Evolutionary conservation across 2,888 invertebrate species (phyloP).

Genomic region (Ennomos erosarius): DNA sequence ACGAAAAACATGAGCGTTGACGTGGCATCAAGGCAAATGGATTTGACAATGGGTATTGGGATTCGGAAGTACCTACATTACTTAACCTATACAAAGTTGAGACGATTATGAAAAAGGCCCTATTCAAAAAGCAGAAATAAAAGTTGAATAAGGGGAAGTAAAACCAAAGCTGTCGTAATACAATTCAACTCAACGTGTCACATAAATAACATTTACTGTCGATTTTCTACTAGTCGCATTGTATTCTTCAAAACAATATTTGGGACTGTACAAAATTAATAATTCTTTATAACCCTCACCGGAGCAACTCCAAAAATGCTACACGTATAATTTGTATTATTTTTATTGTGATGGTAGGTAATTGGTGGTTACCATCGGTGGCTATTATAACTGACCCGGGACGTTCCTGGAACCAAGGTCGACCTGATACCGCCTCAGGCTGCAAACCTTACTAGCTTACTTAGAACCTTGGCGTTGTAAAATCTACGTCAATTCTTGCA

Average conservation of each 20-base stretch:
- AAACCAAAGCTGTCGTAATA: no score
- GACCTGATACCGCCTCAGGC: slow-evolving; percentile 56
- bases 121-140: no score
- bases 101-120: neutral
- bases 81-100: neutral
- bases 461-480: slow-evolving; percentile 17
- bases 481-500: neutral
- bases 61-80: no score
- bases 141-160: no score
- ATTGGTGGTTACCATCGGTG: slow-evolving; percentile 64
- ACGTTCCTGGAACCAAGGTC: slow-evolving; percentile 69
- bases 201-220: no score
- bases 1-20: neutral
- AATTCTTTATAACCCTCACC: slow-evolving; percentile 11
- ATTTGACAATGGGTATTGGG: neutral
- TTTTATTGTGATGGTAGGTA: slow-evolving; percentile 77
- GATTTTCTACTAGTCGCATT: no score
- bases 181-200: no score
- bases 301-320: slow-evolving; percentile 49
- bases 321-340: slow-evolving; percentile 73
- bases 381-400: slow-evolving; percentile 68
- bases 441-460: slow-evolving; percentile 36
- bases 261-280: slow-evolving; percentile 14
- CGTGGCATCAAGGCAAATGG: slow-evolving; percentile 1
- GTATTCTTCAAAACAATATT: no score